These are phyloP conservation scores for Iguana delicatissima DNA, from an alignment of 2,797 vertebrate species.

Conservation along the genomic window DNA sequence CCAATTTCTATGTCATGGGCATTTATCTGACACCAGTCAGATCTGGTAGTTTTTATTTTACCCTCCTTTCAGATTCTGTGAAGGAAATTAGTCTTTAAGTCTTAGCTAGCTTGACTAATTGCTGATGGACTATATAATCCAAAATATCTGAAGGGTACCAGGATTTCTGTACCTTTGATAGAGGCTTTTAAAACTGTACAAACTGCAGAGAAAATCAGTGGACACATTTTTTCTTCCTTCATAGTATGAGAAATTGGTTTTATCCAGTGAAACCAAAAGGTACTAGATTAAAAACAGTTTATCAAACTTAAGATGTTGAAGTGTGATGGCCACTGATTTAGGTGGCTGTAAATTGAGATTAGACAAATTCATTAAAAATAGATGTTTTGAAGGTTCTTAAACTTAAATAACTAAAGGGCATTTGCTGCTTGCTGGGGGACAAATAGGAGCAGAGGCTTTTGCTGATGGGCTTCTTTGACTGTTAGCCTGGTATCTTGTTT, in stretches of 20 bases:
- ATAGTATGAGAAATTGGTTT: background rate
- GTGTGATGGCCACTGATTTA: background rate
- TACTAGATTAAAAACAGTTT: background rate
- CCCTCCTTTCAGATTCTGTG: too few relatives aligned
- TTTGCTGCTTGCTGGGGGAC: background rate
- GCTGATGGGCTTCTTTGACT: background rate
- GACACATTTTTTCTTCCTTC: too few relatives aligned
- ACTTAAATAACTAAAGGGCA: background rate
- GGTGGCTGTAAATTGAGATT: background rate
- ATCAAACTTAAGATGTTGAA: background rate
- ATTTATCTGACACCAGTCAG: too few relatives aligned
- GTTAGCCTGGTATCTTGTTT: background rate
- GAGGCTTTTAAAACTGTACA: background rate
- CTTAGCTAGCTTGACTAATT: background rate
- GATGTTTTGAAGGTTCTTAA: background rate
- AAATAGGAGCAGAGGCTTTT: background rate
- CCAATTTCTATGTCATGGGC: too few relatives aligned
- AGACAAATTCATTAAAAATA: background rate
- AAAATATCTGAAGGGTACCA: background rate
- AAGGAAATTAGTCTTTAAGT: too few relatives aligned
- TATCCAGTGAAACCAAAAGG: background rate
- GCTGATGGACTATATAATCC: background rate
- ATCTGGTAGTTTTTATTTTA: too few relatives aligned
- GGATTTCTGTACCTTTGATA: background rate
- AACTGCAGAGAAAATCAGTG: background rate